Evolutionary conservation across 23 tunicate genomes (phyloP).

Genomic region (Trididemnum miniatum): DNA sequence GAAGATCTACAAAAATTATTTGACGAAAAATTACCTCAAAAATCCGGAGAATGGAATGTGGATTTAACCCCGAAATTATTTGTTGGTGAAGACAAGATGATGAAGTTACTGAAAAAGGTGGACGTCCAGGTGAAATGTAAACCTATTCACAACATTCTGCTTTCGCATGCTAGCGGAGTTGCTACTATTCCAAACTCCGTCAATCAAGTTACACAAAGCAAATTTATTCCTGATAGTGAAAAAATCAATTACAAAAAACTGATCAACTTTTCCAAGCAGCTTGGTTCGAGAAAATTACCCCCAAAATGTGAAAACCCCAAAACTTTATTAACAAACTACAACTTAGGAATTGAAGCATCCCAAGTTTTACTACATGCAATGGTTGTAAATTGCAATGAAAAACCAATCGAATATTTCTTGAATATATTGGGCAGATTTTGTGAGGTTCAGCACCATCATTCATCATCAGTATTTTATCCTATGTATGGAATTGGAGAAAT

Average conservation of each 20-base stretch:
- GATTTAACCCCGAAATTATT: conserved; percentile 30
- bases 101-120: not conserved
- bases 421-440: conserved; percentile 15
- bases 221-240: not conserved
- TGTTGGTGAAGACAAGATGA: conserved; percentile 12
- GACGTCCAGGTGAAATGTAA: conserved; percentile 8
- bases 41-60: not conserved
- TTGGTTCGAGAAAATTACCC: not conserved
- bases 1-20: not conserved
- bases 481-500: conserved; percentile 33
- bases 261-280: not conserved
- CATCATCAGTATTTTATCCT: conserved; percentile 14
- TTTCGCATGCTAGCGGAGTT: not conserved
- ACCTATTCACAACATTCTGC: not conserved
- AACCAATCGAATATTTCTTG: not conserved
- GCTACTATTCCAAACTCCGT: not conserved
- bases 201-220: not conserved
- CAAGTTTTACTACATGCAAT: conserved; percentile 3
- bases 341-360: not conserved
- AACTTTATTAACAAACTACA: not conserved
- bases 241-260: not conserved
- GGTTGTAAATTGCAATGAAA: not conserved
- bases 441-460: not conserved
- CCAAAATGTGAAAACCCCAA: not conserved
- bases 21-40: not conserved